These are phyloP conservation scores for Dromas ardeola DNA, from an alignment of 2,113 vertebrate genomes.

Conservation along the genomic window DNA sequence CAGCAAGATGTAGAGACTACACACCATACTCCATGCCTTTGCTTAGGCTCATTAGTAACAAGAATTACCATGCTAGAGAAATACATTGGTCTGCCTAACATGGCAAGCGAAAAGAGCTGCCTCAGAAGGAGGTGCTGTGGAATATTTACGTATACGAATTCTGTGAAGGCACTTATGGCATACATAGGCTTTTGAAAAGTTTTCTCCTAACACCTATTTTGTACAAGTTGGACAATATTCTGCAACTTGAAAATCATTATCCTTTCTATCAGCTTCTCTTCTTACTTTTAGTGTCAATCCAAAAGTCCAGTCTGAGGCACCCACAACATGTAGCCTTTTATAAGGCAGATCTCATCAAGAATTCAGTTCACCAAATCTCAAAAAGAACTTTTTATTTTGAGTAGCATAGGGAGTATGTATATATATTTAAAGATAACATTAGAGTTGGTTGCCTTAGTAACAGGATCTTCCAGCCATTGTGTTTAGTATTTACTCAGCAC, in stretches of 20 bases:
- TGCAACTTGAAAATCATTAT: not conserved
- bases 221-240: not conserved
- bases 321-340: not conserved
- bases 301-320: not conserved
- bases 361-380: not conserved
- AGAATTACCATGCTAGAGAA: not conserved
- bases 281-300: not conserved
- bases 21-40: not conserved
- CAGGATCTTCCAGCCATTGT: not conserved
- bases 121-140: not conserved
- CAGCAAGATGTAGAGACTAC: not conserved
- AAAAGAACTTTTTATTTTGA: not conserved
- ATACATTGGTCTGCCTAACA: not conserved
- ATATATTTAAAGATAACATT: slow-evolving; percentile 1
- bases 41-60: not conserved
- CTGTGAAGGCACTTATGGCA: not conserved
- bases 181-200: not conserved
- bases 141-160: not conserved
- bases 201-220: not conserved
- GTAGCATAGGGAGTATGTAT: not conserved
- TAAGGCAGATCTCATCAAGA: not conserved
- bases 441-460: slow-evolving; percentile 49
- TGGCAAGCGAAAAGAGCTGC: not conserved
- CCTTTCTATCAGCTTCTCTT: not conserved
- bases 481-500: slow-evolving; percentile 44